Percentiles rank a stretch among this genome's conserved stretches.
phyloP scores from a whole-genome alignment of 1,140 invertebrate genomes.

The Adoxophyes honmai region DNA sequence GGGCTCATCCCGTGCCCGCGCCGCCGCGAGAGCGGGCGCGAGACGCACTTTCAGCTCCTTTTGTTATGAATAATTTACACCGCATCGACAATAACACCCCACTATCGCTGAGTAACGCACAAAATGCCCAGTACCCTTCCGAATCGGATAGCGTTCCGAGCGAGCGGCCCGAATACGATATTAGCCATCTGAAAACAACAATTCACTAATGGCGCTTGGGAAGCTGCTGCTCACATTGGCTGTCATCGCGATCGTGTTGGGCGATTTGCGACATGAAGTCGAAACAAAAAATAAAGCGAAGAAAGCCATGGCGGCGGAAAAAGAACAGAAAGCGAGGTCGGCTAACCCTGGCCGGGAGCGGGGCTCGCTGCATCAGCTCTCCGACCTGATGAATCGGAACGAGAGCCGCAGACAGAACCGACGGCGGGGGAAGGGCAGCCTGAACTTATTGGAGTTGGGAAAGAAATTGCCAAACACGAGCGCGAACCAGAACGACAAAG shows the following conservation, averaged over 20 bases:
- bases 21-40: not conserved
- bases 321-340: slow-evolving; percentile 54
- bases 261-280: slow-evolving; percentile 47
- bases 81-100: slow-evolving; percentile 17
- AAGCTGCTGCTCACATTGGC: slow-evolving; percentile 42
- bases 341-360: slow-evolving; percentile 44
- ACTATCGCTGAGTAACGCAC: slow-evolving; percentile 10
- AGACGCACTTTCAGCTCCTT: slow-evolving; percentile 24
- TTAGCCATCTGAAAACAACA: slow-evolving; percentile 33
- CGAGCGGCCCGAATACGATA: slow-evolving; percentile 13
- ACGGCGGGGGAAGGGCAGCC: slow-evolving; percentile 39
- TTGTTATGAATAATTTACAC: slow-evolving; percentile 42
- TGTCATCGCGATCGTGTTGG: slow-evolving; percentile 38
- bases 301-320: slow-evolving; percentile 64
- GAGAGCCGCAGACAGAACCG: slow-evolving; percentile 36
- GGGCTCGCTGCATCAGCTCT: slow-evolving; percentile 54
- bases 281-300: slow-evolving; percentile 57
- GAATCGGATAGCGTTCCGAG: slow-evolving; percentile 7
- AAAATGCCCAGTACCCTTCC: slow-evolving; percentile 18
- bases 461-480: slow-evolving; percentile 34
- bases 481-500: slow-evolving; percentile 26
- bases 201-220: slow-evolving; percentile 59
- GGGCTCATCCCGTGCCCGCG: not conserved
- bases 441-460: slow-evolving; percentile 47
- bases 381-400: slow-evolving; percentile 50